Conservation (phyloP, 2,888 invertebrate species). For the Ganaspis brasiliensis region DNA sequence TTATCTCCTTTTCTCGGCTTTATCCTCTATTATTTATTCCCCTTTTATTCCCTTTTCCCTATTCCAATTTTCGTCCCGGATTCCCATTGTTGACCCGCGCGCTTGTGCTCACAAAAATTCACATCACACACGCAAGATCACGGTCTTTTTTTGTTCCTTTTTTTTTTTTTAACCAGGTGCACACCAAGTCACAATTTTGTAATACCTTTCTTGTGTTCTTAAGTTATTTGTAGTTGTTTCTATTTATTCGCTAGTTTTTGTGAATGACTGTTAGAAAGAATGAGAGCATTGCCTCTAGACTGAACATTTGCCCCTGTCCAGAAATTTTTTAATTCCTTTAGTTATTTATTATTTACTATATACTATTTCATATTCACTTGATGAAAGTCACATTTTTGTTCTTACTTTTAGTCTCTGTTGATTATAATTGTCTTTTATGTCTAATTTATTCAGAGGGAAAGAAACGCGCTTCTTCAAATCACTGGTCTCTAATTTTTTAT, state of each 20-base stretch:
- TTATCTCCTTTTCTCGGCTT: background rate
- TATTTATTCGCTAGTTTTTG: conserved; percentile 52
- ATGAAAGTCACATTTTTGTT: conserved; percentile 2
- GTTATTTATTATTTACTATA: background rate
- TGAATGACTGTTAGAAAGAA: conserved; percentile 29
- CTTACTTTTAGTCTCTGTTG: conserved; percentile 21
- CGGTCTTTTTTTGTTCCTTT: background rate
- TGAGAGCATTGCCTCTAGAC: conserved; percentile 2
- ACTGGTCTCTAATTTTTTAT: conserved; percentile 33
- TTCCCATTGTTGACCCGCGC: background rate
- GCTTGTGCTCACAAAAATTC: conserved; percentile 5
- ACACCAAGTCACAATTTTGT: conserved; percentile 42
- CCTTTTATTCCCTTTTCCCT: background rate
- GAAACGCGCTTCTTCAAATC: conserved; percentile 34
- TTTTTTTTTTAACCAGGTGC: conserved; percentile 1
- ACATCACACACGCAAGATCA: background rate
- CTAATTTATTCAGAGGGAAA: background rate
- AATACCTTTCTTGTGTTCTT: conserved; percentile 60
- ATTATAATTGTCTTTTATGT: conserved; percentile 18
- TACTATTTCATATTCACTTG: background rate
- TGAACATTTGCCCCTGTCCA: conserved; percentile 26
- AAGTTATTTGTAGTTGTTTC: conserved; percentile 54
- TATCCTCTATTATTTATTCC: background rate
- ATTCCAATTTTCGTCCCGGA: too few relatives aligned
- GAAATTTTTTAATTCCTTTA: conserved; percentile 22